Evolutionary conservation across 2,888 invertebrate genomes (phyloP).

Genomic region (Hyposoter dolosus): DNA sequence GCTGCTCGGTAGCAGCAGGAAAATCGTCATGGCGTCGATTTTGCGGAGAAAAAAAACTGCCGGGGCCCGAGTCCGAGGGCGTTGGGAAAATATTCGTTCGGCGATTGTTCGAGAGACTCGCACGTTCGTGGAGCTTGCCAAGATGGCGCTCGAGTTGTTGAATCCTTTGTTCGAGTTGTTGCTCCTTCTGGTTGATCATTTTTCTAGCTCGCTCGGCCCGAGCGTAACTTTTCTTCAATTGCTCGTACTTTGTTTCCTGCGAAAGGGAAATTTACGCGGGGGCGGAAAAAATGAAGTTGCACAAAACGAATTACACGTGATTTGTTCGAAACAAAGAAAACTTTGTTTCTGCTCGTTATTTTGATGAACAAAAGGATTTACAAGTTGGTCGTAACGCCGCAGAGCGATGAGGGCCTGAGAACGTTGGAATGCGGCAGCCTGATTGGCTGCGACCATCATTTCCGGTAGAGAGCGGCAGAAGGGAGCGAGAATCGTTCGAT

Average conservation of each 20-base stretch:
- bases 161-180: background rate
- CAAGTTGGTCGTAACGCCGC: slow-evolving; percentile 32
- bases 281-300: background rate
- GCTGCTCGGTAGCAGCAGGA: too few species aligned
- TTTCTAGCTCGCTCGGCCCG: background rate
- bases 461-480: slow-evolving; percentile 21
- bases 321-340: background rate
- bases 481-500: background rate
- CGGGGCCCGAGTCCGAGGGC: too few species aligned
- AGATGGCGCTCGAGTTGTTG: background rate
- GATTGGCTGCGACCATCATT: background rate
- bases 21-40: too few species aligned
- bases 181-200: too few species aligned
- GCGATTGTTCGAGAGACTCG: too few species aligned
- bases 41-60: too few species aligned
- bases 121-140: background rate
- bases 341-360: background rate
- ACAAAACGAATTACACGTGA: too few species aligned
- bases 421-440: slow-evolving; percentile 38
- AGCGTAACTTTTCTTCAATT: background rate
- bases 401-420: slow-evolving; percentile 20
- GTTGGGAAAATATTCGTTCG: too few species aligned
- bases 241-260: slow-evolving; percentile 25
- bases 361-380: slow-evolving; percentile 1
- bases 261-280: background rate